These are phyloP conservation scores for Pteronura brasiliensis DNA, from an alignment of 2,113 vertebrate genomes.

Conservation along the genomic window DNA sequence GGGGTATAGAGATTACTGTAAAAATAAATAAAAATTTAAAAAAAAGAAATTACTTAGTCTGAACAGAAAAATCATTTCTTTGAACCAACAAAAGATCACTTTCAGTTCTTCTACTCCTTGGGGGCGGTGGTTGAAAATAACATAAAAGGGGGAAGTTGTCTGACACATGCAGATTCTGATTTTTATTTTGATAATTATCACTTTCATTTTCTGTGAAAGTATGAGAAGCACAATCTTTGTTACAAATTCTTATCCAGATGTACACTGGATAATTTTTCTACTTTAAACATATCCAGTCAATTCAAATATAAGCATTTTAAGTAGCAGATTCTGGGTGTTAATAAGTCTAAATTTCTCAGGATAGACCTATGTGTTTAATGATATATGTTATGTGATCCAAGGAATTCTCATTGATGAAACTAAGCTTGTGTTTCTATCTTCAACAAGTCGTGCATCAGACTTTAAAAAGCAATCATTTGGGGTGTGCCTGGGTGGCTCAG, in stretches of 20 bases:
- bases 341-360: conserved; percentile 45
- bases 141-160: conserved; percentile 50
- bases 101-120: conserved; percentile 7
- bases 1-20: neutral
- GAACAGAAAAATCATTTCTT: neutral
- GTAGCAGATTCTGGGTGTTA: conserved; percentile 36
- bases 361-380: neutral
- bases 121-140: neutral
- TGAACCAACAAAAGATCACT: neutral
- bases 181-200: conserved; percentile 54
- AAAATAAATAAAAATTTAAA: neutral
- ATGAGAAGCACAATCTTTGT: neutral
- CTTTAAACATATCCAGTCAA: conserved; percentile 15
- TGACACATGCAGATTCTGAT: conserved; percentile 46
- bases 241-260: neutral
- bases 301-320: neutral
- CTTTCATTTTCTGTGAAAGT: conserved; percentile 66
- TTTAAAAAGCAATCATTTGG: neutral
- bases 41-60: neutral
- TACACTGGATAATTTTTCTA: neutral
- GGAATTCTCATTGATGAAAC: neutral
- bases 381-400: neutral
- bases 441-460: neutral
- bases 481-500: no score
- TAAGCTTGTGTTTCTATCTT: neutral